phyloP scores from a whole-genome alignment of 1,140 invertebrate species.

The Lanistes nyassanus region DNA sequence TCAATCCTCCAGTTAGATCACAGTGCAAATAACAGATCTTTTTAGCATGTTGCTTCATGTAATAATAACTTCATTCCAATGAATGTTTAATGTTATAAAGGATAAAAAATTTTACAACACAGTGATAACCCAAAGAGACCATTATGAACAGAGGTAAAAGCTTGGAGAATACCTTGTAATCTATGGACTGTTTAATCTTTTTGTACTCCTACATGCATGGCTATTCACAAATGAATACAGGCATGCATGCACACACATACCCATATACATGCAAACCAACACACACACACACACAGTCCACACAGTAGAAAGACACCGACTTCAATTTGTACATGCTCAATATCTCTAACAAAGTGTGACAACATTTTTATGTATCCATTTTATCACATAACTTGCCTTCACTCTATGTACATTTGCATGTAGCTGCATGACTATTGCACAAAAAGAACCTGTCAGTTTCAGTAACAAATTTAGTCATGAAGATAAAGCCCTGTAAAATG shows the following conservation, averaged over 20 bases:
- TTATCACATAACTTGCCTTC: neutral
- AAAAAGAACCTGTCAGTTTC: neutral
- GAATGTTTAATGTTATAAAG: no score
- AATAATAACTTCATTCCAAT: no score
- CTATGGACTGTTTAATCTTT: neutral
- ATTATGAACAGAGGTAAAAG: no score
- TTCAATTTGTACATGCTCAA: neutral
- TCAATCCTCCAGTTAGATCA: no score
- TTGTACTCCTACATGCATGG: neutral
- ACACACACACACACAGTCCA: constrained; percentile 16
- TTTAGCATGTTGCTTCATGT: no score
- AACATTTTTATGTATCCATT: neutral
- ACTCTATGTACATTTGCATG: neutral
- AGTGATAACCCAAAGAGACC: no score
- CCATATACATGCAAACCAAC: neutral
- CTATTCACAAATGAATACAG: neutral
- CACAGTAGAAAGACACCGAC: neutral
- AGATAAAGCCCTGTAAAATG: no score
- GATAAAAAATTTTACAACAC: no score
- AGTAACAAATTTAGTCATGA: no score
- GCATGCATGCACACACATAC: neutral
- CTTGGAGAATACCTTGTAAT: no score
- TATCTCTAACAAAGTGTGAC: neutral
- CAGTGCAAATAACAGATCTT: no score
- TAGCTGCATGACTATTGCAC: neutral